Evolutionary conservation across 2,113 vertebrate genomes (phyloP), one percentile per base, ranked within the genome.

Genomic region (Ploceus nigricollis): DNA sequence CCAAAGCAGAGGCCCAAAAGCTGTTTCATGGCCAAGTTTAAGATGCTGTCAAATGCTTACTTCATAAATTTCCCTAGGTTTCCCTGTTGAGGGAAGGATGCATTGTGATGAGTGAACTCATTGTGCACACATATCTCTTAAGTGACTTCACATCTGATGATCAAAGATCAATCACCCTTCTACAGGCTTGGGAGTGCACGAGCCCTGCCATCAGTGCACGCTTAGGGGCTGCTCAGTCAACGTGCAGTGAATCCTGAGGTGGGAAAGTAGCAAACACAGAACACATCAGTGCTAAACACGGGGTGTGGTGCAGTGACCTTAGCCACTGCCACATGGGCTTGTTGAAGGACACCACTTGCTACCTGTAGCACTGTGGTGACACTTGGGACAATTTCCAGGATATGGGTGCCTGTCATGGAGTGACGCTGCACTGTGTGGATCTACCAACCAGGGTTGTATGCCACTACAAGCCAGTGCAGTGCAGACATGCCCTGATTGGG

Each of bases 201-300:
- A 89, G 47, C 25, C 76, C 64, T 82, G 53, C n/a, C 53, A 48
- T 20, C 51, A 50, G 31, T 2, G 25, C 14, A 42, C 2, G 10
- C 40, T 56, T 79, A 93, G 61, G 48, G 24, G 44, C 44, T 94
- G 53, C 47, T 87, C 35, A 60, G 51, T n/a, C 47, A 64, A 35
- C 9, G 12, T 5, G 1, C 39, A 35, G 73, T 31, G 54, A 54
- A 53, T 72, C 45, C 56, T 63, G 40, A 82, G 24, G 22, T 16
- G 31, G 33, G 51, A 40, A 81, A 73, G 30, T 0, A 39, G 76
- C 45, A 37, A 56, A 28, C 23, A 6, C 20, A 50, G 45, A 79
- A 24, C 44, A 66, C 40, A 39, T 11, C 31, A 35, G 27, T 3
- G 2, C 56, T 30, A 23, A 12, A 12, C 9, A 22, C 0, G 2